A percentile compares a stretch with the other conserved stretches of the same genome.
phyloP scores from a whole-genome alignment of 2,888 invertebrate species.

The Mesoligia furuncula region DNA sequence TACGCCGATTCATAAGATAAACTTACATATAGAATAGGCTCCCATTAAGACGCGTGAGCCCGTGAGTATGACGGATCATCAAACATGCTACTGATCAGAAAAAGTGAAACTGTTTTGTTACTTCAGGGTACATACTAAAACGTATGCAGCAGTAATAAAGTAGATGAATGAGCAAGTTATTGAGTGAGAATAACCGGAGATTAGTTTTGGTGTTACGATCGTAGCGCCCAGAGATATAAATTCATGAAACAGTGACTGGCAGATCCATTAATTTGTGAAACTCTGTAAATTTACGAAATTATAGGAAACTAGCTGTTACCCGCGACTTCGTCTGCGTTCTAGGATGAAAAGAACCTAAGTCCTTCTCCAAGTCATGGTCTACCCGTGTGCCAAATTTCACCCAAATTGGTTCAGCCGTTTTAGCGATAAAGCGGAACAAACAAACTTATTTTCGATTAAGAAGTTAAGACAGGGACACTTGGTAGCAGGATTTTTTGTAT shows the following conservation, averaged over 20 bases:
- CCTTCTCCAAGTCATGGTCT: too few relatives aligned
- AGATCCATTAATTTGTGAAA: background rate
- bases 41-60: constrained; percentile 51
- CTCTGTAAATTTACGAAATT: too few relatives aligned
- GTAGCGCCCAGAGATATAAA: background rate
- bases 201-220: background rate
- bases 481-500: background rate
- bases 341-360: too few relatives aligned
- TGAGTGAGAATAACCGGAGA: background rate
- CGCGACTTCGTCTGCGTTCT: too few relatives aligned
- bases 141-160: background rate
- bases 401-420: too few relatives aligned
- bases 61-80: constrained; percentile 35
- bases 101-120: constrained; percentile 33
- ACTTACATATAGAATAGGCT: constrained; percentile 64
- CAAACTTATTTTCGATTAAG: too few relatives aligned
- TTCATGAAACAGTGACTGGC: background rate
- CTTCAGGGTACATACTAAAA: background rate
- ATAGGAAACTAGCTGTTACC: too few relatives aligned
- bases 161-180: background rate
- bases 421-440: too few relatives aligned
- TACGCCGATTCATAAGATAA: constrained; percentile 76
- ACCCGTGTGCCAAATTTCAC: too few relatives aligned
- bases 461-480: background rate
- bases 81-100: constrained; percentile 32